These are phyloP conservation scores for Diorhabda elongata DNA, from an alignment of 1,140 invertebrate species.

Conservation along the genomic window DNA sequence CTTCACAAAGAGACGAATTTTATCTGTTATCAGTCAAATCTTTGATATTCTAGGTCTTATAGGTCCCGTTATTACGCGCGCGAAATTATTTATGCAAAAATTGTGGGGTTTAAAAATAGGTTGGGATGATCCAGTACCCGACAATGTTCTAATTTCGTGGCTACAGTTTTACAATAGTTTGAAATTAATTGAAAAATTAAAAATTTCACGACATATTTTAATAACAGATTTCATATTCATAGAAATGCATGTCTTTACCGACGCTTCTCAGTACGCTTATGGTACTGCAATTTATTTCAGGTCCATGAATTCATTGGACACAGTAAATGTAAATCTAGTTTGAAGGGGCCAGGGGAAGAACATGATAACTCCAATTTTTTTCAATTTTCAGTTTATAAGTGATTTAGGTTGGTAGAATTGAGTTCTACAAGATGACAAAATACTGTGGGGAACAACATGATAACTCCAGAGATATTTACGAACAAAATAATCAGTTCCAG, in stretches of 20 bases:
- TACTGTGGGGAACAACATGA: too few relatives aligned
- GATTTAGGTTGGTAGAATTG: too few relatives aligned
- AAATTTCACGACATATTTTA: slow-evolving; percentile 5
- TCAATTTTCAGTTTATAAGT: too few relatives aligned
- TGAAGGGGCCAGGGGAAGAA: too few relatives aligned
- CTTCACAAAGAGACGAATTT: slow-evolving; percentile 26
- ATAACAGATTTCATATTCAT: slow-evolving; percentile 6
- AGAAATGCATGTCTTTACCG: slow-evolving; percentile 38
- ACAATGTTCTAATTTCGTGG: slow-evolving; percentile 16
- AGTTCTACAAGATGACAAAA: too few relatives aligned
- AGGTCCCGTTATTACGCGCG: slow-evolving; percentile 43
- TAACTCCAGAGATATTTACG: too few relatives aligned
- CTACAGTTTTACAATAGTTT: slow-evolving; percentile 16
- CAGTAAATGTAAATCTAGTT: slow-evolving; percentile 25
- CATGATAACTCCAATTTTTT: too few relatives aligned
- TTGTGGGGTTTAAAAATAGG: slow-evolving; percentile 38
- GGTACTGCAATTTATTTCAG: slow-evolving; percentile 38
- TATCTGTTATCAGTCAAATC: slow-evolving; percentile 31
- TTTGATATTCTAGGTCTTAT: slow-evolving; percentile 48
- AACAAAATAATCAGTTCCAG: too few relatives aligned
- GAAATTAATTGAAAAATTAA: slow-evolving; percentile 6
- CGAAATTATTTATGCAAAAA: slow-evolving; percentile 50
- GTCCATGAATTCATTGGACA: slow-evolving; percentile 16
- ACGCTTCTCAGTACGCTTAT: slow-evolving; percentile 40
- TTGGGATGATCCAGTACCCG: slow-evolving; percentile 25